phyloP scores from a whole-genome alignment of 2,797 vertebrate genomes.

The Leptoclinus maculatus region DNA sequence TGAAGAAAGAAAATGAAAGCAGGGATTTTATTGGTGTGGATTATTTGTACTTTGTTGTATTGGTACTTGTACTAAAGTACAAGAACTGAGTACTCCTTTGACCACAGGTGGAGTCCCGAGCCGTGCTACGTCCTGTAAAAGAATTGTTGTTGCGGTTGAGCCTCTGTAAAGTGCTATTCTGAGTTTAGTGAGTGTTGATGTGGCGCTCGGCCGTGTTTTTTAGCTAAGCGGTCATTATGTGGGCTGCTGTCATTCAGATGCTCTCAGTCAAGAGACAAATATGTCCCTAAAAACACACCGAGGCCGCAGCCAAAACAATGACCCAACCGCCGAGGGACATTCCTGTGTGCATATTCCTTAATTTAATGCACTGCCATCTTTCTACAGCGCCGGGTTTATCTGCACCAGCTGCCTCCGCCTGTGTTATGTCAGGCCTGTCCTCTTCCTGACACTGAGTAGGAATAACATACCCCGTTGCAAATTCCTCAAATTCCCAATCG shows the following conservation, averaged over 20 bases:
- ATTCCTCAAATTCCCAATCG: conserved; percentile 71
- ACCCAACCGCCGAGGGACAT: conserved; percentile 49
- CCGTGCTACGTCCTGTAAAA: conserved; percentile 29
- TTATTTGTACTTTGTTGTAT: not conserved
- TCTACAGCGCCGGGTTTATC: conserved; percentile 28
- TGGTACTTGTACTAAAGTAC: not conserved
- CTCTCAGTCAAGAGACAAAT: conserved; percentile 53
- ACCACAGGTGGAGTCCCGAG: conserved; percentile 16
- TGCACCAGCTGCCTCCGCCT: conserved; percentile 43
- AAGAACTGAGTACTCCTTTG: not conserved
- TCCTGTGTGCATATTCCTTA: conserved; percentile 46
- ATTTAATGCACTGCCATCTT: conserved; percentile 31
- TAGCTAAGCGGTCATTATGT: conserved; percentile 68
- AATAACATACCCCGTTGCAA: conserved; percentile 67
- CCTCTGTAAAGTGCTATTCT: conserved; percentile 66
- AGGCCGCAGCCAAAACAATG: conserved; percentile 60
- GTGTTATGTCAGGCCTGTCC: conserved; percentile 72
- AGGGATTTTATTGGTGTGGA: not conserved
- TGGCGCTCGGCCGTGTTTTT: conserved; percentile 62
- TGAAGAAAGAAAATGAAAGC: not conserved
- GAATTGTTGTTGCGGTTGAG: conserved; percentile 54
- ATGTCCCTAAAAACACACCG: conserved; percentile 43
- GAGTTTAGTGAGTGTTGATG: conserved; percentile 64
- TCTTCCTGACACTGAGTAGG: conserved; percentile 63
- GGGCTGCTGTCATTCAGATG: conserved; percentile 60